Conservation (phyloP, 1,140 invertebrate genomes). For the Heliothis subflexa region DNA sequence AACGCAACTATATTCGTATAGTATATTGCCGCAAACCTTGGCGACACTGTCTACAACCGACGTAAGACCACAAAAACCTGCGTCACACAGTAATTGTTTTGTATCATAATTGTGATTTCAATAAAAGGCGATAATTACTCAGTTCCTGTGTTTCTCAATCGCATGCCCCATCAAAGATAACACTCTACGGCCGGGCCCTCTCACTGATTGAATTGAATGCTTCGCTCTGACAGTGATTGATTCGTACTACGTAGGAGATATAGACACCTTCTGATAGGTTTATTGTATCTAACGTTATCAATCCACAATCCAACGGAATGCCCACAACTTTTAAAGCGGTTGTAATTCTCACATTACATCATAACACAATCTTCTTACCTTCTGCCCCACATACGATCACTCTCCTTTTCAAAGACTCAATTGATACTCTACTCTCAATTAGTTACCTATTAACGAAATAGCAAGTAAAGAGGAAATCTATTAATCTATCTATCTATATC, state of each 20-base stretch:
- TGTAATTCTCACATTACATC: background rate
- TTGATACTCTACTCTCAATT: too few relatives aligned
- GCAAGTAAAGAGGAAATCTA: too few relatives aligned
- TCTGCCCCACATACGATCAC: too few relatives aligned
- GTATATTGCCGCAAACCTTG: too few relatives aligned
- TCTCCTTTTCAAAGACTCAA: too few relatives aligned
- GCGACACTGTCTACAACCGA: background rate
- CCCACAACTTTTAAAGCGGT: background rate
- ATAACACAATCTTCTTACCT: too few relatives aligned
- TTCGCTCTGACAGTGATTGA: slow-evolving; percentile 24
- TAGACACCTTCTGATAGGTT: background rate
- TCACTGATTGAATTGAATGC: slow-evolving; percentile 20
- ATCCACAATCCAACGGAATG: background rate
- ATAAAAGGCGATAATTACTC: slow-evolving; percentile 51
- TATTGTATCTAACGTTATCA: background rate
- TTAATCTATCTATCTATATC: too few relatives aligned
- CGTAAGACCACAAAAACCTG: slow-evolving; percentile 6
- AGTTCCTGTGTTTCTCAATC: slow-evolving; percentile 55
- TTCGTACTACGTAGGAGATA: background rate
- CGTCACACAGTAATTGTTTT: slow-evolving; percentile 36
- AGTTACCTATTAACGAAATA: too few relatives aligned
- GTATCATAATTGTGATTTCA: slow-evolving; percentile 30
- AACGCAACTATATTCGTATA: background rate
- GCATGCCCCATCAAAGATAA: slow-evolving; percentile 46
- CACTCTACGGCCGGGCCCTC: slow-evolving; percentile 10